Evolutionary conservation across 2,797 vertebrate genomes (phyloP).

Genomic region (Pteropus rufus): DNA sequence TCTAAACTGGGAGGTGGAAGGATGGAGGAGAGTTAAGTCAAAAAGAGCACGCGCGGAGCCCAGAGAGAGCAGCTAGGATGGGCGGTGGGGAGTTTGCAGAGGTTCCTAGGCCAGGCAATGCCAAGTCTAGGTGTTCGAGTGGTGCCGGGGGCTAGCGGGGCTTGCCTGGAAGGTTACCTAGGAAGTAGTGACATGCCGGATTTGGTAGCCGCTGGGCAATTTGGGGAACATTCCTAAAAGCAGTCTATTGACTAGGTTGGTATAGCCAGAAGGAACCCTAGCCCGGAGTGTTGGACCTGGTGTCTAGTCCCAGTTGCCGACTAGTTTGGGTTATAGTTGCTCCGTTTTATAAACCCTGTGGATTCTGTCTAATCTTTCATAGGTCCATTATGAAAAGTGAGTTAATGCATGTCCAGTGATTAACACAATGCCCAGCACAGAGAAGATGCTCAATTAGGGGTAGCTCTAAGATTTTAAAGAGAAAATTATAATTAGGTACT

Average conservation of each 20-base stretch:
- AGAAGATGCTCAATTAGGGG: background rate
- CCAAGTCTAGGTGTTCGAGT: background rate
- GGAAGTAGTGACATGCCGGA: background rate
- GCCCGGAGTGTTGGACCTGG: background rate
- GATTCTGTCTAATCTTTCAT: background rate
- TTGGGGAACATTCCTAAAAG: background rate
- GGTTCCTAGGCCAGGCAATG: background rate
- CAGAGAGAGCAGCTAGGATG: background rate
- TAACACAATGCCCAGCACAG: background rate
- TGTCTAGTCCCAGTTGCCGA: background rate
- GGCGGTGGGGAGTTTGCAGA: rapidly evolving
- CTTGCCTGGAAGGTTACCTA: background rate
- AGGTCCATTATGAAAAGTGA: background rate
- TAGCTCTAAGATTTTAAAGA: background rate
- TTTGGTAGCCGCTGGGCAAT: background rate
- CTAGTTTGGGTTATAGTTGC: background rate
- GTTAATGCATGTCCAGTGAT: background rate
- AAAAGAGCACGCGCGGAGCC: background rate
- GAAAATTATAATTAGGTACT: constrained; percentile 12
- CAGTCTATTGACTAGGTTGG: background rate
- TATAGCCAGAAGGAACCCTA: background rate
- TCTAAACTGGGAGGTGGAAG: background rate
- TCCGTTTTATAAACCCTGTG: background rate
- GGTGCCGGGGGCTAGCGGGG: rapidly evolving
- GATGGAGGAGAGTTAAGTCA: background rate